A percentile compares a stretch with the other conserved stretches of the same genome.
Conservation (phyloP, 2,797 vertebrate genomes). For the Eospalax fontanierii region DNA sequence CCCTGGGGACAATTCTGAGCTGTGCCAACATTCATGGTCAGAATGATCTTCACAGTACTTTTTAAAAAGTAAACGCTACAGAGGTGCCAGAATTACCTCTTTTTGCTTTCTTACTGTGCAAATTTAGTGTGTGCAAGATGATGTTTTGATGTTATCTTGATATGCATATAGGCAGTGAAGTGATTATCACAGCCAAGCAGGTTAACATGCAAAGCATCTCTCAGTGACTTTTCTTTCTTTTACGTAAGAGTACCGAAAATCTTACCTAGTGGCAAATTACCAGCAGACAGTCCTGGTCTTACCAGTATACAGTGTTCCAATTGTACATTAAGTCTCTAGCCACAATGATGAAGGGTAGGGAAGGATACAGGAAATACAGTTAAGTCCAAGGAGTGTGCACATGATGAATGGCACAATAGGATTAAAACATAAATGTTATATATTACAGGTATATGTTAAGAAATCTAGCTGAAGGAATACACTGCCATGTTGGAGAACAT, state of each 20-base stretch:
- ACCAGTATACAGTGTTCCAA: too few relatives aligned
- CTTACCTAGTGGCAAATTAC: not conserved
- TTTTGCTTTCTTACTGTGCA: too few relatives aligned
- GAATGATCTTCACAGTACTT: not conserved
- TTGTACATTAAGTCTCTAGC: not conserved
- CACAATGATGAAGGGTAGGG: not conserved
- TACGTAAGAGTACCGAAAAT: not conserved
- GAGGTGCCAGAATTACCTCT: too few relatives aligned
- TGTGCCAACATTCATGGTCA: not conserved
- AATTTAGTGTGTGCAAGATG: not conserved
- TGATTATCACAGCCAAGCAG: too few relatives aligned
- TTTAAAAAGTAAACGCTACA: not conserved
- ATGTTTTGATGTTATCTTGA: not conserved
- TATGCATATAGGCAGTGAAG: not conserved
- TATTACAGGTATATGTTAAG: not conserved
- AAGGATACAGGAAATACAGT: not conserved
- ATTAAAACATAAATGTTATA: not conserved
- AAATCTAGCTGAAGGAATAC: not conserved
- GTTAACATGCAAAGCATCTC: not conserved
- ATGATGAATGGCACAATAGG: not conserved
- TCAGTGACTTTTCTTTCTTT: not conserved
- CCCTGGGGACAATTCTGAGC: not conserved
- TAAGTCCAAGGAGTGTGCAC: constrained; percentile 12
- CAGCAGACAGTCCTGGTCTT: too few relatives aligned
- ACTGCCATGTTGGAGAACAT: not conserved